Base-by-base conservation (phyloP, 35 echinoderm and acorn worm species). In the Apostichopus parvimensis region DNA sequence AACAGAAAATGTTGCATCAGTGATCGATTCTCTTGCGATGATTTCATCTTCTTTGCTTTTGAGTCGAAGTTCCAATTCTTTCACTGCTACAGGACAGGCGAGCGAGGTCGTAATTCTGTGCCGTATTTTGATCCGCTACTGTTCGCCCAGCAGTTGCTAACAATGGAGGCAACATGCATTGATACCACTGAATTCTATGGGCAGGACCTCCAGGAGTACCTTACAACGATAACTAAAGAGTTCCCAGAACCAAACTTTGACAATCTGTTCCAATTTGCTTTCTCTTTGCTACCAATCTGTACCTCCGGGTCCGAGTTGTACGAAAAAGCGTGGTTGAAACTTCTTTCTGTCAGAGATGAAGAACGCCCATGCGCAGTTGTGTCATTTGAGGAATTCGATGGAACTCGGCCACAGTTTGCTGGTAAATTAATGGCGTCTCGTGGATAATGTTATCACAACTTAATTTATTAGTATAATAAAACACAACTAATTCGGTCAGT, bases 141-240 rank as follows among this genome's bases (percentile, higher is more conserved):
- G 34, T 82, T 82, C 55, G 24, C 79, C 45, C 52, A 82, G 8
- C 79, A 82, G n/a, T 53, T 82, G 6, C 52, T 82, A 0, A 4
- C 79, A 9, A 82, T 82, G 79, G 79, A 82, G 9, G 79, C 79
- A 14, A 82, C 34, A 11, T 82, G 79, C 53, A 82, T 82, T 53
- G 79, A 82, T 55, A 82, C 52, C 2, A 82, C 9, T 25, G 18
- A 82, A 17, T 82, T 82, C 25, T 82, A 13, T 15, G 79, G 17
- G 9, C 79, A 53, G 0, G 14, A 82, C 52, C 79, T 82, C 5
- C 79, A 82, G 25, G 8, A 34, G 3, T 28, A 82, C 12, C 55
- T 82, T 10, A 54, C 52, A 2, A 82, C 18, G 34, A 17, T 82
- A 14, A 82, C 79, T 3, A 82, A 56, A 17, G 79, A 82, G 17